phyloP scores from a whole-genome alignment of 2,888 invertebrate genomes.

The Kuschelorhynchus macadamiae region DNA sequence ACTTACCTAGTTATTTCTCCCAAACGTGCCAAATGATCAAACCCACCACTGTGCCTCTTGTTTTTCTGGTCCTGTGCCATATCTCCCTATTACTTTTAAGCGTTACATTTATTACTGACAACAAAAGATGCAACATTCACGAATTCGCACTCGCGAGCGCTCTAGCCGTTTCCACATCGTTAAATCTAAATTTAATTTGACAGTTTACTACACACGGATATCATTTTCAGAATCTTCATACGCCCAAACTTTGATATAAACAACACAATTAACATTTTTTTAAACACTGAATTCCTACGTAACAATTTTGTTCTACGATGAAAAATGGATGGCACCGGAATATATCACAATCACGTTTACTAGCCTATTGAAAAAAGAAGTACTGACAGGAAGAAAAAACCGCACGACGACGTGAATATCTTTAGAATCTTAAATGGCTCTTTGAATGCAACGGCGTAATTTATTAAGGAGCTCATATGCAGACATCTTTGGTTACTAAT shows the following conservation, averaged over 20 bases:
- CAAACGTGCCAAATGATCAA: conserved; percentile 84
- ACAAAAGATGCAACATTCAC: not conserved
- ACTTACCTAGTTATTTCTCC: conserved; percentile 74
- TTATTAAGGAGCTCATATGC: conserved; percentile 50
- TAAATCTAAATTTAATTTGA: too few species aligned
- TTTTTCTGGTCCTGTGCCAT: conserved; percentile 57
- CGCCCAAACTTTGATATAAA: not conserved
- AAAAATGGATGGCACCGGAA: conserved; percentile 54
- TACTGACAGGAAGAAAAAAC: conserved; percentile 43
- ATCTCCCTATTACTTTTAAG: conserved; percentile 45
- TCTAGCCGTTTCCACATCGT: too few species aligned
- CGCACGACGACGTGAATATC: conserved; percentile 42
- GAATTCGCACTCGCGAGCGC: conserved; percentile 11
- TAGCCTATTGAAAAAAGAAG: conserved; percentile 9
- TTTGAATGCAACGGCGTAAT: conserved; percentile 56
- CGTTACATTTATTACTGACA: conserved; percentile 4
- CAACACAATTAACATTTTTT: not conserved
- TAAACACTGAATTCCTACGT: not conserved
- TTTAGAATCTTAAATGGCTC: conserved; percentile 47
- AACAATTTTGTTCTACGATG: not conserved
- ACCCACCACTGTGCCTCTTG: conserved; percentile 84
- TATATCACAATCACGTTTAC: conserved; percentile 56
- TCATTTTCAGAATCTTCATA: too few species aligned
- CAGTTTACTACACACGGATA: too few species aligned
- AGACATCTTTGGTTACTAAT: conserved; percentile 61